Evolutionary conservation across 2,888 invertebrate genomes (phyloP).

Genomic region (Ochlodes sylvanus): DNA sequence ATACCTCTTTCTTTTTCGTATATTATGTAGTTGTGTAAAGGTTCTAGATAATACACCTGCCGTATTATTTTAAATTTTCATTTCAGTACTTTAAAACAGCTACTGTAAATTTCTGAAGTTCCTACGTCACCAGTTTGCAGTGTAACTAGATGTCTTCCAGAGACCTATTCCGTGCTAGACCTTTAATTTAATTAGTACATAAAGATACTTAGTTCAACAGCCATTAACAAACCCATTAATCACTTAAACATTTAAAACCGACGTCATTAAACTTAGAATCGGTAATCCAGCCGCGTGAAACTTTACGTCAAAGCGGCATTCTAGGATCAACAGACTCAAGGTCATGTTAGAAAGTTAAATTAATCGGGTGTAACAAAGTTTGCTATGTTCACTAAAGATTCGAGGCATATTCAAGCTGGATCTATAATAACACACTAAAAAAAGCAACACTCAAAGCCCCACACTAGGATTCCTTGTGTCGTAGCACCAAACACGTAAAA

Average conservation of each 20-base stretch:
- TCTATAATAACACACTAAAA: too few relatives aligned
- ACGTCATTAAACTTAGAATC: slow-evolving; percentile 25
- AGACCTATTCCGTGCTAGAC: background rate
- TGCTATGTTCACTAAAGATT: background rate
- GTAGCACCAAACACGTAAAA: too few relatives aligned
- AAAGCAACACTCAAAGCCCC: too few relatives aligned
- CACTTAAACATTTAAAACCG: slow-evolving; percentile 17
- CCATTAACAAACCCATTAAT: slow-evolving; percentile 4
- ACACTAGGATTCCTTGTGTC: too few relatives aligned
- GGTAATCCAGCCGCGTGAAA: slow-evolving; percentile 23
- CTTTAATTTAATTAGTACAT: background rate
- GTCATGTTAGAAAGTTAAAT: slow-evolving; percentile 18
- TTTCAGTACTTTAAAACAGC: too few relatives aligned
- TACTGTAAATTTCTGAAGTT: too few relatives aligned
- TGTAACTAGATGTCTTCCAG: too few relatives aligned
- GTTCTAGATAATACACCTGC: too few relatives aligned
- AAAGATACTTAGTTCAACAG: background rate
- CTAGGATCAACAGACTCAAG: slow-evolving; percentile 14
- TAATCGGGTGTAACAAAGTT: background rate
- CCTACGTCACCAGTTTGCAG: too few relatives aligned
- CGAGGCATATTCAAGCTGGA: background rate
- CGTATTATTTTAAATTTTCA: too few relatives aligned
- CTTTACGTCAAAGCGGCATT: slow-evolving; percentile 18
- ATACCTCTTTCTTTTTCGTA: too few relatives aligned
- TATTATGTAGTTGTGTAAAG: too few relatives aligned